Evolutionary conservation across 2,797 vertebrate genomes (phyloP), one percentile per base, ranked within the genome.

Genomic region (Hemibagrus guttatus): DNA sequence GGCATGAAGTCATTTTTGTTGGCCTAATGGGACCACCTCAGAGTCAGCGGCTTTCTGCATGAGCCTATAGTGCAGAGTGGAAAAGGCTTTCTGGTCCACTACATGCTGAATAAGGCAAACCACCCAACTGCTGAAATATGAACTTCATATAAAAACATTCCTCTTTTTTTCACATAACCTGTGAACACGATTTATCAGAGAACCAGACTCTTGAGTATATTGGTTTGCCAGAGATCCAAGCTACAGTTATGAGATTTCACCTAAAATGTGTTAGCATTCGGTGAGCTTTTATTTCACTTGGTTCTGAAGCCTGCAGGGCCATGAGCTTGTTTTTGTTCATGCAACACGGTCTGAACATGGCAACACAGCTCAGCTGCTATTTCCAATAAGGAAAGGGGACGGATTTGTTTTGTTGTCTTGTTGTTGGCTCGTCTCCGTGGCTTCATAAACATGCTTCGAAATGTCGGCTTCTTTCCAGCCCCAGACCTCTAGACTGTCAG

Each of bases 1-100:
- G 64, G 56, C 85, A 88, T 89, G 89, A 87, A 84, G 74, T 86
- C 84, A 86, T 68, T 78, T 75, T 72, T 86, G 76, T 75, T 85
- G 84, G 88, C 85, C 87, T 88, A 87, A 87, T 84, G 83, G 83
- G 88, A 89, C 90, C 88, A 92, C 89, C 87, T 89, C 83, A 66
- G 87, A 72, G 81, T 84, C 75, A 39, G 86, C 83, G 68, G 85
- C 69, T 86, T 89, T 82, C 80, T 84, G 78, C 13, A 81, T 59
- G 61, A 76, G 64, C 66, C 59, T 87, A 74, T 28, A 58, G 84
- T 79, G 58, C 23, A 42, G 81, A 84, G 71, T 87, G 87, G 52
- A 85, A 87, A 85, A 85, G 87, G 26, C 21, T 54, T 84, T 68
- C 35, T 84, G 83, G 84, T 84, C 85, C 85, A 84, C 75, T 86